Evolutionary conservation across 2,797 vertebrate genomes (phyloP), one percentile per base, ranked within the genome.

Genomic region (Hoplostethus atlanticus): DNA sequence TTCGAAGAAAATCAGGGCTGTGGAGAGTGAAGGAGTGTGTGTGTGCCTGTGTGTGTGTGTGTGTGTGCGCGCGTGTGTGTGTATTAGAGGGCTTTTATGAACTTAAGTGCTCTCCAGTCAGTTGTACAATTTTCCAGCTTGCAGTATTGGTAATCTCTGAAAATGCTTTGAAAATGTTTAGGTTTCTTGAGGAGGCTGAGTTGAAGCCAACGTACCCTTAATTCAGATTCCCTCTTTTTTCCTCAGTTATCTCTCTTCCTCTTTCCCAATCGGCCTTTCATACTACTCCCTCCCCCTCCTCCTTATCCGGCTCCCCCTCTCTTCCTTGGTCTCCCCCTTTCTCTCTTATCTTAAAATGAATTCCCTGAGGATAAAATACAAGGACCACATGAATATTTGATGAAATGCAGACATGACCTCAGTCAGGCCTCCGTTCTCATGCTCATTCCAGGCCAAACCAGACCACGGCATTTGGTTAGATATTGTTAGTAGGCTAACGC

Each of bases 381-480:
- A 68, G 59, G 53, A 62, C 77, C 71, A 71, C 71, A 88, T 89
- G 71, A 90, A 88, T 90, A 78, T 86, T 85, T 88, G 73, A 91
- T 88, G 68, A 76, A 75, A 62, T 83, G 70, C 81, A 88, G 88
- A 69, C 80, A 80, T 86, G 84, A 91, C 80, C 80, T 87, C 64
- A 72, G 70, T 77, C 75, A 61, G 77, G 48, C 69, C 68, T 82
- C 44, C 46, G 7, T 58, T 71, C 46, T 66, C 60, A 46, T 50
- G 28, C 77, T 80, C 40, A 63, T 64, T 75, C 77, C 67, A 51
- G 30, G 69, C 74, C 21, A 68, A 64, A 61, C 84, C 60, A 28
- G 28, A 28, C 28, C 28, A 28, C 28, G 28, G 28, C 28, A 28
- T 28, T 28, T 28, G 28, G 28, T 28, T 28, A 28, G 28, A 28